Percentiles rank a stretch among this genome's conserved stretches.
phyloP scores from a whole-genome alignment of 2,113 vertebrate genomes.

The Bagarius yarrelli region DNA sequence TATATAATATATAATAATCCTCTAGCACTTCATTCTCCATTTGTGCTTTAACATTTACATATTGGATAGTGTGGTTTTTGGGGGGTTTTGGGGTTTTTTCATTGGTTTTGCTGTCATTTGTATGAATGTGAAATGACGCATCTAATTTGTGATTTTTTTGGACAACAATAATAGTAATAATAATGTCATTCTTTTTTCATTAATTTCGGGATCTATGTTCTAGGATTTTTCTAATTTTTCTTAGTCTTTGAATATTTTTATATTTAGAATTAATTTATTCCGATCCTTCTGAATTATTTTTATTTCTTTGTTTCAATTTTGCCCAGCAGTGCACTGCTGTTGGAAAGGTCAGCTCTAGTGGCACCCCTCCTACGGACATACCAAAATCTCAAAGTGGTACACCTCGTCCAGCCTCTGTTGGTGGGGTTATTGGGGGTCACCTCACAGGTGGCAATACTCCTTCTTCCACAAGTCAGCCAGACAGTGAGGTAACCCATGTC shows the following conservation, averaged over 20 bases:
- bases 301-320: slow-evolving; percentile 28
- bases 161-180: not conserved
- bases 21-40: too few species aligned
- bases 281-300: not conserved
- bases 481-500: slow-evolving; percentile 66
- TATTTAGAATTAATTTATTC: not conserved
- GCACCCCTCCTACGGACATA: slow-evolving; percentile 76
- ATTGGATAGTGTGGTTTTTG: too few species aligned
- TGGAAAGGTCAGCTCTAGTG: slow-evolving; percentile 77
- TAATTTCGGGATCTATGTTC: not conserved
- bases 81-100: not conserved
- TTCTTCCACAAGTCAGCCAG: slow-evolving; percentile 67
- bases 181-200: not conserved
- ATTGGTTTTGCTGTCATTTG: not conserved
- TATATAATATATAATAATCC: too few species aligned
- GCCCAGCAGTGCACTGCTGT: slow-evolving; percentile 58
- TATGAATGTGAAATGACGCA: not conserved
- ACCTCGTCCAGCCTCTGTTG: slow-evolving; percentile 65
- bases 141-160: not conserved
- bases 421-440: slow-evolving; percentile 62
- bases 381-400: slow-evolving; percentile 81
- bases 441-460: slow-evolving; percentile 62
- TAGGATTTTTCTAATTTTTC: not conserved
- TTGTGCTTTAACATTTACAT: too few species aligned
- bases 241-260: not conserved